A percentile compares a stretch with the other conserved stretches of the same genome.
These are phyloP conservation scores for Mormoops blainvillei DNA, from an alignment of 2,113 vertebrate genomes.

Conservation along the genomic window DNA sequence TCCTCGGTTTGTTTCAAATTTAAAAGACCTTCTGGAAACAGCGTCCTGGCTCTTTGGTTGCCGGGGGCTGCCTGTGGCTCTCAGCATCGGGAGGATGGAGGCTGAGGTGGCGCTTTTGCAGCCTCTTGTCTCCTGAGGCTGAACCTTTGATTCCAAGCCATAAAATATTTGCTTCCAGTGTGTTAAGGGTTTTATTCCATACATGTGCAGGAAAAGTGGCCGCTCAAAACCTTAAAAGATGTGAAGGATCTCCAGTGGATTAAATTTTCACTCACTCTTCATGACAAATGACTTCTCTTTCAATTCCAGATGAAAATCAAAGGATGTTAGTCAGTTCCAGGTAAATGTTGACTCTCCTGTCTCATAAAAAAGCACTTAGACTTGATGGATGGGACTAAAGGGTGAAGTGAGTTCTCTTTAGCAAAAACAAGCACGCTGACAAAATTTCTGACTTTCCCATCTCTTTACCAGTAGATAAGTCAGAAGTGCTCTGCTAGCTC, in stretches of 20 bases:
- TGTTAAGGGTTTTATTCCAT: background rate
- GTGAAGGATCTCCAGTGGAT: background rate
- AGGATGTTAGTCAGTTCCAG: background rate
- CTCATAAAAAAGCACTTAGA: slow-evolving; percentile 17
- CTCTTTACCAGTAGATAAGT: background rate
- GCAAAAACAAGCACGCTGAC: background rate
- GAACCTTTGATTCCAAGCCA: background rate
- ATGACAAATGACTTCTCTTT: background rate
- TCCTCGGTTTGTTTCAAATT: background rate
- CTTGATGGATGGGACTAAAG: background rate
- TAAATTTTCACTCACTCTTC: background rate
- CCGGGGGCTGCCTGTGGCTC: background rate
- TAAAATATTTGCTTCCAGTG: background rate
- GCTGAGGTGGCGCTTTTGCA: background rate
- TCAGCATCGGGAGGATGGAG: background rate
- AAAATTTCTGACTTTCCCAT: background rate
- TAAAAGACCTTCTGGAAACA: background rate
- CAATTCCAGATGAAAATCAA: background rate
- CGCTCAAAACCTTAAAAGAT: background rate
- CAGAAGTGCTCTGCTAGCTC: background rate
- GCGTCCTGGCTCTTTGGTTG: background rate
- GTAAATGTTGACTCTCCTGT: background rate
- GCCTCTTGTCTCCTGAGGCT: background rate
- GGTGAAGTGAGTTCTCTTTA: background rate
- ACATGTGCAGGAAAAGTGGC: background rate